Evolutionary conservation across 2,888 invertebrate genomes (phyloP), one percentile per base, ranked within the genome.

Genomic region (Drosophila algonquin): DNA sequence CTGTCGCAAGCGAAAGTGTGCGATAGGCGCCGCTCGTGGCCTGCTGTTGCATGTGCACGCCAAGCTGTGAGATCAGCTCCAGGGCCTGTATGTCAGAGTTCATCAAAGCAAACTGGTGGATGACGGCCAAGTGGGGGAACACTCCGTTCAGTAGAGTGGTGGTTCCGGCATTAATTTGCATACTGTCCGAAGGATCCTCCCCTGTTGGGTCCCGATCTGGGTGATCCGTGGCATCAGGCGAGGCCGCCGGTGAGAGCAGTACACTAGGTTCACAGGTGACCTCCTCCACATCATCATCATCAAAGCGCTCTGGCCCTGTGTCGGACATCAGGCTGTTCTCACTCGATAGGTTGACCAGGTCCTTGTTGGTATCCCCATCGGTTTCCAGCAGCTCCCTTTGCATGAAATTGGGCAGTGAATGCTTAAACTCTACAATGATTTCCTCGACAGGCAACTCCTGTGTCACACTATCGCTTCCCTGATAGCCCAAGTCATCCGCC

Each of bases 351-450:
- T 78, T 76, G 0, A 78, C 77, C 51, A 76, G 35, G 10, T 77
- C 76, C 16, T 72, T 70, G 16, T 8, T 8, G 0, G 54, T 63
- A 24, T 77, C 72, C n/a, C 67, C 73, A 30, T 79, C 76, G n/a
- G 88, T 80, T 4, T 88, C 87, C 0, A 78, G 76, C 1, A 91
- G 85, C 54, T 91, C 91, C 51, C 91, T 90, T 65, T 91, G 91
- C 91, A 91, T 91, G 44, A 91, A 91, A 75, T 91, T 91, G 0
- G 91, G 91, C 68, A 91, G 57, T 0, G 88, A 79, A 12, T 89
- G 82, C 58, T 91, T 91, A 47, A 85, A 91, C 63, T 91, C 91
- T 6, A 91, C 90, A 9, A 91, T 91, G 2, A 91, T 91, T 59
- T 91, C 91, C 45, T 91, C 92, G 6, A 91, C 90, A 5, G 91